A percentile compares a stretch with the other conserved stretches of the same genome.
Evolutionary conservation across 2,888 invertebrate species (phyloP).

Genomic region (Tachina fera): DNA sequence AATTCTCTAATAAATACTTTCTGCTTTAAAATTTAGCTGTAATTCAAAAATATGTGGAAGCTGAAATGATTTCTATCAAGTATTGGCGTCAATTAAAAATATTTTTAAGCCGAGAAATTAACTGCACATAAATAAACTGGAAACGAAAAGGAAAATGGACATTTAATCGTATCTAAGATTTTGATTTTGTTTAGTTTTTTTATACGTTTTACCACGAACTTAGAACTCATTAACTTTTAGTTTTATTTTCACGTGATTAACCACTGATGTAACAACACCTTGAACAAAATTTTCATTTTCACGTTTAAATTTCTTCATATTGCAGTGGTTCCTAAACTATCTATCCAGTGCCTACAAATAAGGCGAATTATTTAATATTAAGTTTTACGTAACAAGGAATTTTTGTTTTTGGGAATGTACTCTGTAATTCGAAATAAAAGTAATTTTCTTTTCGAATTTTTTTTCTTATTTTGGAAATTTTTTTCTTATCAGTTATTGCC

Average conservation of each 20-base stretch:
- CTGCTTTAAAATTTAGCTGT: slow-evolving; percentile 63
- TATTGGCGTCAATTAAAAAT: slow-evolving; percentile 67
- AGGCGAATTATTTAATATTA: too few relatives aligned
- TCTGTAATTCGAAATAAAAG: too few relatives aligned
- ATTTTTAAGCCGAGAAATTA: slow-evolving; percentile 10
- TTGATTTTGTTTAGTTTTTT: slow-evolving; percentile 50
- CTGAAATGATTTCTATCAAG: slow-evolving; percentile 60
- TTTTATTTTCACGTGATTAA: slow-evolving; percentile 68
- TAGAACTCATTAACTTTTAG: slow-evolving; percentile 71
- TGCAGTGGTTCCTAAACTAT: slow-evolving; percentile 33
- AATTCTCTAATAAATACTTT: slow-evolving; percentile 57
- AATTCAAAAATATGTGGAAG: slow-evolving; percentile 58
- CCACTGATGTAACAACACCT: slow-evolving; percentile 64
- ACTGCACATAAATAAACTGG: slow-evolving; percentile 6
- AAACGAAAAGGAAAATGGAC: slow-evolving; percentile 37
- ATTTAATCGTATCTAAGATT: slow-evolving; percentile 64
- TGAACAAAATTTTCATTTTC: slow-evolving; percentile 57
- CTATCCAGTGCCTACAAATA: neutral
- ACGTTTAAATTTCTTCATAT: slow-evolving; percentile 12
- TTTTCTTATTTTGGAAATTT: too few relatives aligned
- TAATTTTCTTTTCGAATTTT: too few relatives aligned
- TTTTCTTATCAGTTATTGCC: too few relatives aligned
- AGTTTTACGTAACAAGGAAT: too few relatives aligned
- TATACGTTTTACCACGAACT: slow-evolving; percentile 63
- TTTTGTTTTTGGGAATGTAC: too few relatives aligned